Base-by-base conservation (phyloP, 2,888 invertebrate species). In the Drosophila mettleri region DNA sequence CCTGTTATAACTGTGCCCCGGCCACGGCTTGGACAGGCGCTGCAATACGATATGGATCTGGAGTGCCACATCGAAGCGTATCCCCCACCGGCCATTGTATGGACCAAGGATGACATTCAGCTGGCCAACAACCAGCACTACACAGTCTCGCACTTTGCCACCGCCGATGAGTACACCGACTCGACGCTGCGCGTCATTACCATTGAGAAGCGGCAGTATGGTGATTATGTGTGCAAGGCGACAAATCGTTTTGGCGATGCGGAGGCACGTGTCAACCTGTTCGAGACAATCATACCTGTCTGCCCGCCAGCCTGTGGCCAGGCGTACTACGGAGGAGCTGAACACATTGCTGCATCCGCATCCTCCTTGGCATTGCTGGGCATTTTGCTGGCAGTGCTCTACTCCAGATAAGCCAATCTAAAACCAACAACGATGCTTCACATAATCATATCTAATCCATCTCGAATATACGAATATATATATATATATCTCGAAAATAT, bases 51-150 rank as follows among this genome's bases (percentile, higher is more conserved):
- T 85, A 98, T 98, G 96, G 97, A 98, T 88, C 92, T 98, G 72
- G 98, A 98, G 89, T 98, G 98, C 88, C 98, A 98, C 91, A 96
- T 98, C 14, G 97, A 97, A 90, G 98, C 98, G 0, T 98, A 98
- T 92, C 98, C 98, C 0, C 97, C 97, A 3, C 98, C 98, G 0
- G 97, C 97, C 1, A 97, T 98, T 73, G 94, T 95, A 0, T 98
- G 98, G 98, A 93, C 96, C 5, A 98, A 98, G 91, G 97, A 97
- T 55, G 96, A 95, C 48, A 93, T 95, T 0, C 95, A 95, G 67
- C 91, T 98, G 3, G 95, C 96, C 0, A 97, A 97, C 89, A 98
- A 98, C 92, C 98, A 98, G 89, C 98, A 98, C 93, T 97, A 97
- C 91, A 96, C 95, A 83, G 96, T 98, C 80, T 97, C 97, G 0